Evolutionary conservation across 1,140 invertebrate genomes (phyloP).

Genomic region (Drosophila watanabei): DNA sequence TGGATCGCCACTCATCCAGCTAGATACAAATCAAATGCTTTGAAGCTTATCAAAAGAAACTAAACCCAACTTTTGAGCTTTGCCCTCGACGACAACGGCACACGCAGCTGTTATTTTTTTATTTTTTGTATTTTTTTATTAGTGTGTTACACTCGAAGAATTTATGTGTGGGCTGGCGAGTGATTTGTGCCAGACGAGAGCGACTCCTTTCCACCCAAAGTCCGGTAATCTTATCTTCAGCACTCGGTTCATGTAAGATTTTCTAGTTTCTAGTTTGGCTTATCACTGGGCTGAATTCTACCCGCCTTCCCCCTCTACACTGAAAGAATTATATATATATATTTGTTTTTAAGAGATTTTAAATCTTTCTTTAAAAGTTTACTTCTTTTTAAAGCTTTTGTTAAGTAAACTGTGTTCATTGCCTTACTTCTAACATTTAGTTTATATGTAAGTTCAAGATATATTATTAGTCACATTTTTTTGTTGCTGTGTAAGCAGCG

Average conservation of each 20-base stretch:
- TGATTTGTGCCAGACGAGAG: slow-evolving; percentile 32
- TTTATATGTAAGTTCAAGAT: neutral
- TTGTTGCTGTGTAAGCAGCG: slow-evolving; percentile 11
- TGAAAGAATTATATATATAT: neutral
- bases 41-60: slow-evolving; percentile 34
- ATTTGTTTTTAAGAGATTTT: neutral
- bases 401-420: neutral
- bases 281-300: slow-evolving; percentile 28
- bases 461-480: neutral
- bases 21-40: slow-evolving; percentile 43
- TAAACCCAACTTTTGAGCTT: slow-evolving; percentile 50
- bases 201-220: slow-evolving; percentile 24
- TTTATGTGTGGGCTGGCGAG: slow-evolving; percentile 31
- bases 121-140: slow-evolving; percentile 18
- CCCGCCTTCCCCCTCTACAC: neutral
- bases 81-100: slow-evolving; percentile 25
- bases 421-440: no score
- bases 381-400: neutral
- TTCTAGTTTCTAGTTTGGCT: slow-evolving; percentile 33
- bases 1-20: slow-evolving; percentile 16
- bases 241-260: slow-evolving; percentile 61
- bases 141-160: slow-evolving; percentile 35
- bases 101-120: slow-evolving; percentile 16
- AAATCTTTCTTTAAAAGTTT: neutral
- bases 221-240: slow-evolving; percentile 59